These are phyloP conservation scores for Genyomyrus donnyi DNA, from an alignment of 2,113 vertebrate species.

Conservation along the genomic window DNA sequence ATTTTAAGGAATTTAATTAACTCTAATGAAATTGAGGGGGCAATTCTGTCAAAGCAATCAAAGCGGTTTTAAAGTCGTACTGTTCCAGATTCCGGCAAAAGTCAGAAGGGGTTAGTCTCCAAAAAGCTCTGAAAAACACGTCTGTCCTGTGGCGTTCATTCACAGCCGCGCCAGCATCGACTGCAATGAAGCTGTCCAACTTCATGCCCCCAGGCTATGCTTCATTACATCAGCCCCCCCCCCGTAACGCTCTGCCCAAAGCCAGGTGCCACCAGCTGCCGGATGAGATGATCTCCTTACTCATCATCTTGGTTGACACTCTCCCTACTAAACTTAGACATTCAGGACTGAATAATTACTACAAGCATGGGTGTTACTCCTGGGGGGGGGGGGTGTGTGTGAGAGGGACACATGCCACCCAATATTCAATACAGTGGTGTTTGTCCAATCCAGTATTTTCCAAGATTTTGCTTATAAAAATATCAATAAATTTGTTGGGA, in stretches of 20 bases:
- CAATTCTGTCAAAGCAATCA: background rate
- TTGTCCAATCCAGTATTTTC: background rate
- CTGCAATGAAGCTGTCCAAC: background rate
- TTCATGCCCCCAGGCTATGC: too few relatives aligned
- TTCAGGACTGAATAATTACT: background rate
- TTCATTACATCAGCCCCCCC: background rate
- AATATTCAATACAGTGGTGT: background rate
- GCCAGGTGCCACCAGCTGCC: background rate
- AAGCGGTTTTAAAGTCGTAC: background rate
- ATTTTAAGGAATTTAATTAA: constrained; percentile 19
- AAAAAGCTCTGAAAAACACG: background rate
- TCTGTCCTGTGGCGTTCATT: background rate
- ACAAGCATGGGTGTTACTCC: background rate
- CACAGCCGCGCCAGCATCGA: background rate
- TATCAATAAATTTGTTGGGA: background rate
- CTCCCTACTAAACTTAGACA: background rate
- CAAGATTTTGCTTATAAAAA: background rate
- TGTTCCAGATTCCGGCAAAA: background rate
- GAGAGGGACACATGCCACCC: background rate
- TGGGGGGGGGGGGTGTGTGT: too few relatives aligned
- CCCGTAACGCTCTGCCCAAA: background rate
- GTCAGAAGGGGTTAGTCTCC: background rate
- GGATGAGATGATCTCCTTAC: background rate
- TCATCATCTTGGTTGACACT: background rate
- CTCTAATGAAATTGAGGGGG: background rate